Evolutionary conservation across 23 tunicate species (phyloP).

Genomic region (Halocynthia roretzi): DNA sequence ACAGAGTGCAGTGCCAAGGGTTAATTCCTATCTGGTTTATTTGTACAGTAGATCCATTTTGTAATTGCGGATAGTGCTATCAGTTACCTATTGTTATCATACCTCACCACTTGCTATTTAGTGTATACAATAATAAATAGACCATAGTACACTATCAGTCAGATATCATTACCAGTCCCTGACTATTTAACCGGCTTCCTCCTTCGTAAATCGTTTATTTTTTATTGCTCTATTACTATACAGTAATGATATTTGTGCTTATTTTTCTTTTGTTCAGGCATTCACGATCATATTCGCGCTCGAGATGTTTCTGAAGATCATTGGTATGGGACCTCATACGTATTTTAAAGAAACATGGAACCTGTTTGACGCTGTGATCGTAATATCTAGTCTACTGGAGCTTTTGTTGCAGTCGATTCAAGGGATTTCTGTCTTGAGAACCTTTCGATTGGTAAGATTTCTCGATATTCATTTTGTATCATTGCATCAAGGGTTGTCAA

Average conservation of each 20-base stretch:
- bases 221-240: neutral
- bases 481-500: too few species aligned
- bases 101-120: too few species aligned
- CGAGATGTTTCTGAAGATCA: conserved; percentile 86
- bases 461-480: neutral
- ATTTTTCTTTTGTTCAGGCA: conserved; percentile 42
- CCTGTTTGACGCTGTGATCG: conserved; percentile 83
- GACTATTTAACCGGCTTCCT: too few species aligned
- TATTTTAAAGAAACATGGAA: conserved; percentile 88
- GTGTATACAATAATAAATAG: too few species aligned
- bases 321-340: conserved; percentile 85
- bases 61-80: too few species aligned
- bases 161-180: too few species aligned
- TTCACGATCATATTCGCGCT: conserved; percentile 86
- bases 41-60: too few species aligned
- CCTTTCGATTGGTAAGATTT: conserved; percentile 73
- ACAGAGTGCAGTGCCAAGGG: too few species aligned
- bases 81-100: too few species aligned
- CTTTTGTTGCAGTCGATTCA: conserved; percentile 34
- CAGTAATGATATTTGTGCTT: neutral
- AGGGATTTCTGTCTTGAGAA: conserved; percentile 64
- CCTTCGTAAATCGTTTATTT: neutral
- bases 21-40: too few species aligned
- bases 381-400: conserved; percentile 80
- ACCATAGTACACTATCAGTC: too few species aligned